Conservation (phyloP, 2,797 vertebrate species). For the Gorsachius magnificus region DNA sequence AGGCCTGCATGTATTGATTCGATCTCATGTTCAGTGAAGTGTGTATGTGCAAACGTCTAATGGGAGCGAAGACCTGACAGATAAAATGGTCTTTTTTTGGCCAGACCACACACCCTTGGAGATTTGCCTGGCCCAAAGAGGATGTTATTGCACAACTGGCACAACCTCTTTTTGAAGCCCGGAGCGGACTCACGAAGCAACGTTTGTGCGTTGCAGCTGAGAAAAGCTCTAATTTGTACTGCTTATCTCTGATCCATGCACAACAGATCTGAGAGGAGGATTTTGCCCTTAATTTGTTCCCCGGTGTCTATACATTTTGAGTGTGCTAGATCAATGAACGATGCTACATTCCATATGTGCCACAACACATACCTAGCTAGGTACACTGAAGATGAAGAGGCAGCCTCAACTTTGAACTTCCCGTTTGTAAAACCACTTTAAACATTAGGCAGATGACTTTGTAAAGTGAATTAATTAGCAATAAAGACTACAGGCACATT, state of each 20-base stretch:
- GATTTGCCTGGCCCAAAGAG: slow-evolving; percentile 18
- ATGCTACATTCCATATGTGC: slow-evolving; percentile 20
- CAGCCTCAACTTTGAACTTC: slow-evolving; percentile 54
- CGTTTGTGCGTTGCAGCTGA: slow-evolving; percentile 31
- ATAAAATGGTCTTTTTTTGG: slow-evolving; percentile 21
- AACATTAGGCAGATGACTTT: slow-evolving; percentile 34
- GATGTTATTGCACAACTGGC: slow-evolving; percentile 25
- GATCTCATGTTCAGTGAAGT: slow-evolving; percentile 45
- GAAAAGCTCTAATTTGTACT: slow-evolving; percentile 55
- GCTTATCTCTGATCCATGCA: slow-evolving; percentile 47
- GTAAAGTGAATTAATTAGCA: slow-evolving; percentile 50
- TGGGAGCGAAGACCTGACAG: slow-evolving; percentile 16
- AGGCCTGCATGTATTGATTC: slow-evolving; percentile 42
- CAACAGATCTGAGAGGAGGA: slow-evolving; percentile 50
- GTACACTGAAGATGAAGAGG: slow-evolving; percentile 46
- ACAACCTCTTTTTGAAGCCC: slow-evolving; percentile 38
- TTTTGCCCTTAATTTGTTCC: slow-evolving; percentile 67
- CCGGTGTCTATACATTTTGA: slow-evolving; percentile 52
- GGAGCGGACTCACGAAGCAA: slow-evolving; percentile 27
- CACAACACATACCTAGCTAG: slow-evolving; percentile 15
- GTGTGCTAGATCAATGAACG: slow-evolving; percentile 44
- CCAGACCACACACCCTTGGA: slow-evolving; percentile 22
- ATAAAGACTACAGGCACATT: slow-evolving; percentile 36
- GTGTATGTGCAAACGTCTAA: slow-evolving; percentile 29
- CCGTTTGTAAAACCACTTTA: slow-evolving; percentile 48